These are phyloP conservation scores for Merops nubicus DNA, from an alignment of 2,113 vertebrate species.

Conservation along the genomic window DNA sequence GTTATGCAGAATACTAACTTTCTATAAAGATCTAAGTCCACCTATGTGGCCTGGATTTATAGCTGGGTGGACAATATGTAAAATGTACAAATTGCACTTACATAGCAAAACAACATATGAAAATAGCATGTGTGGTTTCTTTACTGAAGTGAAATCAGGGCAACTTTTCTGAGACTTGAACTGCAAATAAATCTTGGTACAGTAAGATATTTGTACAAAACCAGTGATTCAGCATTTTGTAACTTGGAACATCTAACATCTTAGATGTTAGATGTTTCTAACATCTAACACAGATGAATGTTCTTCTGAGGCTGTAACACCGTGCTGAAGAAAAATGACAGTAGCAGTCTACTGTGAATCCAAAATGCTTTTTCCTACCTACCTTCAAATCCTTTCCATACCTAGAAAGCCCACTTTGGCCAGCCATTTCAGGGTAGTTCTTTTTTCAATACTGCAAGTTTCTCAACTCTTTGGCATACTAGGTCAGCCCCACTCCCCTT, in stretches of 20 bases:
- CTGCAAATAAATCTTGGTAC: neutral
- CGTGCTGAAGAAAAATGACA: neutral
- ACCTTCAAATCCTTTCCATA: neutral
- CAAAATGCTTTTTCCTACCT: neutral
- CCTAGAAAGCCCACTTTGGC: neutral
- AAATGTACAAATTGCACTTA: neutral
- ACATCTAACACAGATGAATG: neutral
- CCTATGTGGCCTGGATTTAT: neutral
- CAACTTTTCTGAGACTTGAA: neutral
- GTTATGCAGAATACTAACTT: neutral
- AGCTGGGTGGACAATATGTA: rapidly evolving
- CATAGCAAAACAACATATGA: neutral
- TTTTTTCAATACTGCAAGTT: neutral
- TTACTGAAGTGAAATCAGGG: neutral
- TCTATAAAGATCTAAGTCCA: neutral
- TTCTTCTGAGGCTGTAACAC: neutral
- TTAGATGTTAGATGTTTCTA: neutral
- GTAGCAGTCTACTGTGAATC: neutral
- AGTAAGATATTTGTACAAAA: neutral
- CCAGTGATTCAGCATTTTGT: neutral
- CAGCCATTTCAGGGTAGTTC: neutral
- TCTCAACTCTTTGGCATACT: neutral
- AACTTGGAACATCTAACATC: too few relatives aligned
- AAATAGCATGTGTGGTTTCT: neutral
- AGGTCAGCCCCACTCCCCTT: neutral